These are phyloP conservation scores for Watsonalla binaria DNA, from an alignment of 2,888 invertebrate species.

Conservation along the genomic window DNA sequence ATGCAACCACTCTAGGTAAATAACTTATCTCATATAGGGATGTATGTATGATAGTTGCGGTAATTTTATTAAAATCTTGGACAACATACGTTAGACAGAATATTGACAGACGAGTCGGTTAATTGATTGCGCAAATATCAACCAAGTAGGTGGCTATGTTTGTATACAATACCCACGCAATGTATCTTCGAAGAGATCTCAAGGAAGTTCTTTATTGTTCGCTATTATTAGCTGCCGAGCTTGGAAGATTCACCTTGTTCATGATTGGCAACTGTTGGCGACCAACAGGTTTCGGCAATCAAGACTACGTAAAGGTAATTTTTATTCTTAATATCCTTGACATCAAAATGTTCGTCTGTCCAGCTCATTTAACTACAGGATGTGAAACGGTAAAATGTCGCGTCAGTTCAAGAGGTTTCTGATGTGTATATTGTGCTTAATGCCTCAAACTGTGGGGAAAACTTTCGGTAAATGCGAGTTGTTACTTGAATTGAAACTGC, in stretches of 20 bases:
- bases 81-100: too few species aligned
- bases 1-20: too few species aligned
- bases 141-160: too few species aligned
- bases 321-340: conserved; percentile 33
- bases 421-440: conserved; percentile 14
- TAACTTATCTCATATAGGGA: too few species aligned
- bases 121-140: too few species aligned
- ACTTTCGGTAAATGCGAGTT: conserved; percentile 40
- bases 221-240: background rate
- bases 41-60: too few species aligned
- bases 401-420: conserved; percentile 18
- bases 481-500: conserved; percentile 30
- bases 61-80: too few species aligned
- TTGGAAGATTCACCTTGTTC: conserved; percentile 1
- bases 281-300: conserved; percentile 29
- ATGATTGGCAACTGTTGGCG: conserved; percentile 9
- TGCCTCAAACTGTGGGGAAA: conserved; percentile 15
- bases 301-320: conserved; percentile 14
- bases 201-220: background rate
- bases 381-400: conserved; percentile 25
- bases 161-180: too few species aligned
- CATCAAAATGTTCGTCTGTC: conserved; percentile 21
- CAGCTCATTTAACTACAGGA: conserved; percentile 17
- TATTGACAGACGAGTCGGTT: too few species aligned
- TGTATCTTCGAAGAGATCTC: background rate